These are phyloP conservation scores for Polymixis flavicincta DNA, from an alignment of 2,888 invertebrate genomes.

Conservation along the genomic window DNA sequence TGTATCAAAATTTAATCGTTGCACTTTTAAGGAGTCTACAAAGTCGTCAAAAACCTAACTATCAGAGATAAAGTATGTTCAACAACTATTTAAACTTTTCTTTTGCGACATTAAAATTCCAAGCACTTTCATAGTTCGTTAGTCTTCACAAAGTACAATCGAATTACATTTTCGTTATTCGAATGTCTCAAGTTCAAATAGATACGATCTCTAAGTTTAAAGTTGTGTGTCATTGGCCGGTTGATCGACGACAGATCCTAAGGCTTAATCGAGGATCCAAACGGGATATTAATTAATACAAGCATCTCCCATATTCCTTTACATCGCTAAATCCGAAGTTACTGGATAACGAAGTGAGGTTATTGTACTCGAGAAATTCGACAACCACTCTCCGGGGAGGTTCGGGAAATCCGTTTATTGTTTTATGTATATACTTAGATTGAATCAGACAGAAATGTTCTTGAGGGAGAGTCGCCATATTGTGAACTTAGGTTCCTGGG, in stretches of 20 bases:
- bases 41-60: neutral
- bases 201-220: neutral
- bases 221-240: slow-evolving; percentile 20
- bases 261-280: slow-evolving; percentile 21
- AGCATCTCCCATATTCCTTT: slow-evolving; percentile 34
- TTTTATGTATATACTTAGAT: slow-evolving; percentile 51
- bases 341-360: slow-evolving; percentile 20
- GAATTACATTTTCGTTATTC: slow-evolving; percentile 16
- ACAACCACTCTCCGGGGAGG: slow-evolving; percentile 47
- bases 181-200: slow-evolving; percentile 15
- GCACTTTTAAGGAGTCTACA: neutral
- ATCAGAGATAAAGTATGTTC: neutral
- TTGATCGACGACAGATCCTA: slow-evolving; percentile 11
- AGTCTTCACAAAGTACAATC: slow-evolving; percentile 6
- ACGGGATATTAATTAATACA: slow-evolving; percentile 44
- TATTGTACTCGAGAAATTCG: slow-evolving; percentile 49
- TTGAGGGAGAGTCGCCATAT: slow-evolving; percentile 6
- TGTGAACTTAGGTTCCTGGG: neutral
- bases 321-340: slow-evolving; percentile 10
- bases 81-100: slow-evolving; percentile 4
- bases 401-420: slow-evolving; percentile 44
- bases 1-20: neutral
- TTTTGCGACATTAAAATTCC: slow-evolving; percentile 31
- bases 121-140: slow-evolving; percentile 24
- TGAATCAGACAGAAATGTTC: slow-evolving; percentile 30